phyloP scores from a whole-genome alignment of 2,797 vertebrate species.

The Darevskia nairensis region DNA sequence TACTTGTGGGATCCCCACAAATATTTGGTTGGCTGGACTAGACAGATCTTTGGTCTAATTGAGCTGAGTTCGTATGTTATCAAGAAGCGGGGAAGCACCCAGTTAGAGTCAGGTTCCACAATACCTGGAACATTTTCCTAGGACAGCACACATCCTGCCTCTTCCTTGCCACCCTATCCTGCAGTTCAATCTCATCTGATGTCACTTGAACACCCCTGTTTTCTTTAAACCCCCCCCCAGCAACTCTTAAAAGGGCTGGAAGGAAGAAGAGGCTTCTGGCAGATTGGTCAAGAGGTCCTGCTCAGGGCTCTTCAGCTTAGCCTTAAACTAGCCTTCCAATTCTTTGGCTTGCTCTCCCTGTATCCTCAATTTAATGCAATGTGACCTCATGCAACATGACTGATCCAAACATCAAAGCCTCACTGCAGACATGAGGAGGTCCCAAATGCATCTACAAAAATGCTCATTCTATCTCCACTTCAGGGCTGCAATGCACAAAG shows the following conservation, averaged over 20 bases:
- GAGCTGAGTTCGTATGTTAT: no score
- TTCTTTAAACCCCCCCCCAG: background rate
- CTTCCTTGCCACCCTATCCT: background rate
- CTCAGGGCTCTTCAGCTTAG: background rate
- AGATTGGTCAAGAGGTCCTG: background rate
- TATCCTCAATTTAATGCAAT: background rate
- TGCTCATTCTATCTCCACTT: background rate
- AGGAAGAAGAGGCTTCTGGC: background rate
- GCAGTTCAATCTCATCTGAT: background rate
- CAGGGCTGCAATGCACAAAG: no score
- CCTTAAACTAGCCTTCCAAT: background rate
- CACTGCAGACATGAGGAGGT: background rate
- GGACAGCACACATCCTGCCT: background rate
- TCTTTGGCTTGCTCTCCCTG: background rate
- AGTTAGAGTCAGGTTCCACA: no score
- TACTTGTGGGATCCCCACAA: no score
- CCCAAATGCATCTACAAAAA: no score
- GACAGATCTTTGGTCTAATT: no score
- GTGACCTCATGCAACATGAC: background rate
- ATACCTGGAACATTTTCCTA: no score
- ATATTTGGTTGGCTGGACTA: no score
- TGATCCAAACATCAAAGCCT: background rate
- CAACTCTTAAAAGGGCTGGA: background rate
- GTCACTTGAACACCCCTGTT: background rate
- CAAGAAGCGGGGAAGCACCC: no score